Percentiles rank a stretch among this genome's conserved stretches.
Evolutionary conservation across 2,113 vertebrate species (phyloP).

Genomic region (Rhegmatorhina hoffmannsi): DNA sequence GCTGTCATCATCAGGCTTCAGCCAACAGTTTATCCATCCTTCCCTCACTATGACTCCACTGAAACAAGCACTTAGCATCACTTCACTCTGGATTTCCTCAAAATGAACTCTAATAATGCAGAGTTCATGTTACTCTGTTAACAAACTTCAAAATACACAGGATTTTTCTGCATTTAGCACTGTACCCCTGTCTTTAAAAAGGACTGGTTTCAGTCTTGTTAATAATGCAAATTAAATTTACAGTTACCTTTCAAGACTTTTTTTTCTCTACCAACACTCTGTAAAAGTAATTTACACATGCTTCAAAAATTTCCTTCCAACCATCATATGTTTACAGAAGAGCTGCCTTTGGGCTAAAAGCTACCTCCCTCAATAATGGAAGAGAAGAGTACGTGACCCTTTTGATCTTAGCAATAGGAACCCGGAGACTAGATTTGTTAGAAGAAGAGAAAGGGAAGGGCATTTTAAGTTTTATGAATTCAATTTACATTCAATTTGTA

Average conservation of each 20-base stretch:
- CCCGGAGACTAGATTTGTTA: background rate
- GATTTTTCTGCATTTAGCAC: background rate
- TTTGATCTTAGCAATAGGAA: background rate
- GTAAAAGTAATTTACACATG: background rate
- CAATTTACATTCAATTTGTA: background rate
- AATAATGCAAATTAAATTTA: background rate
- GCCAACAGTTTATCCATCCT: background rate
- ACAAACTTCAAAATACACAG: background rate
- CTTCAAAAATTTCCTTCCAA: background rate
- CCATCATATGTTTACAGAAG: fast-evolving
- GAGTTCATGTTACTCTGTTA: background rate
- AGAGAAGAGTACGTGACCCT: background rate
- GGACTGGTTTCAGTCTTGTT: background rate
- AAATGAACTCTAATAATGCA: background rate
- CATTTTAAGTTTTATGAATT: background rate
- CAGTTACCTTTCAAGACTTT: background rate
- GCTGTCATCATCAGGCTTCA: background rate
- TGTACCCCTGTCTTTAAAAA: background rate
- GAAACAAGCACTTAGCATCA: background rate
- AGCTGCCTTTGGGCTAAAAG: background rate
- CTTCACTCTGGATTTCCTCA: background rate
- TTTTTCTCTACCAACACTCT: background rate
- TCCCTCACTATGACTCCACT: background rate
- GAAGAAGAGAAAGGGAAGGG: background rate
- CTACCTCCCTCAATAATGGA: background rate